phyloP scores from a whole-genome alignment of 2,113 vertebrate species.

The Xenus cinereus region DNA sequence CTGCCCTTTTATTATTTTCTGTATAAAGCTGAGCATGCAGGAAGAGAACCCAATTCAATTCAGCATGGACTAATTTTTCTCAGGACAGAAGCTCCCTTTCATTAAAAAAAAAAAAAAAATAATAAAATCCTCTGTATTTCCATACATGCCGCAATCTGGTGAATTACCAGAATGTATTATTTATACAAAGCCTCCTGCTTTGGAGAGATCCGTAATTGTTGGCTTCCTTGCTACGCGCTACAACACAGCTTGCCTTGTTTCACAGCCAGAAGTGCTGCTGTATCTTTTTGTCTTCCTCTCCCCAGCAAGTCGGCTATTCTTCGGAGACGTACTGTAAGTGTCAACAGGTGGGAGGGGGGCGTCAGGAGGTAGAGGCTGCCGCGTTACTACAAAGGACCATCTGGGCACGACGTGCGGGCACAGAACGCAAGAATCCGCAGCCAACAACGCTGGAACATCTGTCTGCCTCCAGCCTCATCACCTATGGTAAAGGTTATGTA shows the following conservation, averaged over 20 bases:
- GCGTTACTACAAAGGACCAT: constrained; percentile 8
- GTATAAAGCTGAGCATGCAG: not conserved
- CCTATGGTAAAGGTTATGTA: constrained; percentile 2
- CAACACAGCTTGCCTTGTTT: constrained; percentile 26
- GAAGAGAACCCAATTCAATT: not conserved
- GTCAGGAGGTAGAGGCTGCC: not conserved
- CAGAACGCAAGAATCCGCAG: not conserved
- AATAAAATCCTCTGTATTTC: not conserved
- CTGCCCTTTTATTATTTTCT: not conserved
- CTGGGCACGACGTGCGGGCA: not conserved
- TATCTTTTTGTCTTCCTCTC: not conserved
- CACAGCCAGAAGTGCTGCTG: constrained; percentile 44
- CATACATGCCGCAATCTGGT: not conserved
- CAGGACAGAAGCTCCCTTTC: not conserved
- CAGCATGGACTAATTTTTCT: not conserved
- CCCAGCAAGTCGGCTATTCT: not conserved
- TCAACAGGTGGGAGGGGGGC: constrained; percentile 32
- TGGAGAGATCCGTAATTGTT: not conserved
- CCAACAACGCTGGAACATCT: constrained; percentile 1
- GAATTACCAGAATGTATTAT: not conserved
- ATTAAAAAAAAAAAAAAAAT: not conserved
- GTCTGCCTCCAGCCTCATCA: constrained; percentile 33
- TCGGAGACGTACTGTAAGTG: not conserved
- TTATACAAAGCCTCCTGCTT: constrained; percentile 32
- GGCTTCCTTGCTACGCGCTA: not conserved